Conservation (phyloP, 2,888 invertebrate species). For the Sarcophaga carnaria region DNA sequence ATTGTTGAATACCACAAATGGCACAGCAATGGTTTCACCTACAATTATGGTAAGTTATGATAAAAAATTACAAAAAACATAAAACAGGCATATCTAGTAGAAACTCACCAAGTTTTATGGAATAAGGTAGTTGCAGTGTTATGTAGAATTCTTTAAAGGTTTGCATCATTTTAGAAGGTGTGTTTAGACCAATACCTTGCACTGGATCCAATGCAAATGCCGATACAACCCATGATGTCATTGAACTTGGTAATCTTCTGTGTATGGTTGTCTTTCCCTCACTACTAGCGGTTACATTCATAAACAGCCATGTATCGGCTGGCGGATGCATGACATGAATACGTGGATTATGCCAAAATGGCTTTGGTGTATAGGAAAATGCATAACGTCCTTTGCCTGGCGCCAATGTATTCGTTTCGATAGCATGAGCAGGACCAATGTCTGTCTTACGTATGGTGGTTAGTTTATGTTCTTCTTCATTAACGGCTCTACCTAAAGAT, state of each 20-base stretch:
- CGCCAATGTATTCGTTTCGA: constrained; percentile 87
- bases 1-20: constrained; percentile 94
- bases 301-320: constrained; percentile 91
- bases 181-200: constrained; percentile 89
- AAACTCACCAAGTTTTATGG: constrained; percentile 86
- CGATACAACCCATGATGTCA: constrained; percentile 92
- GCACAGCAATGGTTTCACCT: constrained; percentile 95
- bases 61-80: too few species aligned
- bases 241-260: constrained; percentile 89
- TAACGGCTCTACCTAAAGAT: constrained; percentile 65
- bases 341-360: constrained; percentile 90
- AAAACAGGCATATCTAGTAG: too few species aligned
- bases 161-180: constrained; percentile 85
- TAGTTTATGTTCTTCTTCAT: constrained; percentile 77
- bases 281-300: constrained; percentile 89
- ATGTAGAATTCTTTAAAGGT: constrained; percentile 93
- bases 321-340: constrained; percentile 89
- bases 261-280: constrained; percentile 85
- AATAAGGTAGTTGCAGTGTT: constrained; percentile 92
- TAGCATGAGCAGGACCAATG: constrained; percentile 81
- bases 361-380: constrained; percentile 92
- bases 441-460: constrained; percentile 81
- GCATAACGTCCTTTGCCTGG: constrained; percentile 95
- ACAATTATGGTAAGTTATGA: background rate
- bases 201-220: constrained; percentile 91